Percentiles rank a stretch among this genome's conserved stretches.
Evolutionary conservation across 2,113 vertebrate genomes (phyloP).

Genomic region (Ramphastos sulfuratus): DNA sequence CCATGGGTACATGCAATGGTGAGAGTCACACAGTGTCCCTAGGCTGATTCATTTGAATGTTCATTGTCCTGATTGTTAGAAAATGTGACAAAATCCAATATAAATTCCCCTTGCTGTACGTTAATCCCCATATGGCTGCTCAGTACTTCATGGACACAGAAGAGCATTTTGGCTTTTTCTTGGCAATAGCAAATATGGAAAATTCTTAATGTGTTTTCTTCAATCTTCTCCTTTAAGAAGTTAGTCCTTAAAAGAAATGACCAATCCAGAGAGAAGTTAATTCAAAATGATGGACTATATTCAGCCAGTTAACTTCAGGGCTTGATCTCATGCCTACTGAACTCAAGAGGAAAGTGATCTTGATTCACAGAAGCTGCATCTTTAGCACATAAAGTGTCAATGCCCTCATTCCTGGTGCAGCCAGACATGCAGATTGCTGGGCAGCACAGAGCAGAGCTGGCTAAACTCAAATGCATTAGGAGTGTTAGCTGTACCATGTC

Average conservation of each 20-base stretch:
- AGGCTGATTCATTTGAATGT: neutral
- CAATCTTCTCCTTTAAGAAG: neutral
- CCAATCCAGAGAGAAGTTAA: slow-evolving; percentile 7
- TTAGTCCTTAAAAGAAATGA: neutral
- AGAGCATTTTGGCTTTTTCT: neutral
- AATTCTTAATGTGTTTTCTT: neutral
- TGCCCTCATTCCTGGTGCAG: neutral
- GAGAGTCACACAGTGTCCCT: neutral
- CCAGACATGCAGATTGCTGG: neutral
- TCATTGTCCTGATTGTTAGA: neutral
- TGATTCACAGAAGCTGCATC: neutral
- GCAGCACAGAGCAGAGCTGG: neutral
- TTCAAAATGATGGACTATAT: neutral
- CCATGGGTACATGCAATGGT: neutral
- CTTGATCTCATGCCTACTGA: neutral
- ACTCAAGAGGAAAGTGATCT: neutral
- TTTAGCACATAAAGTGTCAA: neutral
- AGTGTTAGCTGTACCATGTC: neutral
- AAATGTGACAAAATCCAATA: neutral
- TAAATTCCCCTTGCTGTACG: neutral
- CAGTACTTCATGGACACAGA: neutral
- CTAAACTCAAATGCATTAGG: neutral
- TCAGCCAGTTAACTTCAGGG: slow-evolving; percentile 17
- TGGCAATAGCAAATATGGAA: neutral
- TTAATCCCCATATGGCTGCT: neutral